Base-by-base conservation (phyloP, 92 coral and sea anemone species). In the Metridium senile region DNA sequence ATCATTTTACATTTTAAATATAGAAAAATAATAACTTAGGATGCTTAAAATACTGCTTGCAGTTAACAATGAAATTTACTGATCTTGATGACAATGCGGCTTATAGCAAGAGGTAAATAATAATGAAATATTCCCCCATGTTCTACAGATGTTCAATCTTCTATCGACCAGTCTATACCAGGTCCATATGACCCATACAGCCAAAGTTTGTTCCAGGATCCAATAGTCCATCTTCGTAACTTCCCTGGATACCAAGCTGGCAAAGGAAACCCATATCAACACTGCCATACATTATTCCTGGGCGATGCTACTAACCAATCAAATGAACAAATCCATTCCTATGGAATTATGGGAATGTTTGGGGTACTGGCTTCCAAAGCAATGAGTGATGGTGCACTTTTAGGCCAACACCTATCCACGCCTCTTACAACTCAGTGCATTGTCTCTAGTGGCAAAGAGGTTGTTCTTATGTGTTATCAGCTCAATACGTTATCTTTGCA, bases 321-420 rank as follows among this genome's bases (percentile, higher is more conserved):
- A 17, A 83, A 74, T 70, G 97, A 95, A 1, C 93, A 89, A 56
- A 74, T 87, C 52, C 83, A 85, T 26, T 81, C 87, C 45, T 92
- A 87, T 81, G 99, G 99, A 21, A 88, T 95, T 20, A 86, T 89
- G 80, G 76, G 88, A 65, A 95, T 95, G 97, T 95, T 95, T 74
- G 89, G 93, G 71, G 84, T 87, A 26, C 66, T 92, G 26, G 88
- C 84, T 63, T 84, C 99, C 9, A 84, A 83, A 71, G 99, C 97
- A 9, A 87, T 90, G 89, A 78, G 87, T 29, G 69, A 72, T 43
- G 93, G 97, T 1, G 76, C 72, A 54, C 57, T 85, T 58, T 76
- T 87, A 56, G 99, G 99, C 16, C 76, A 95, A 58, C 96, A 95
- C 54, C 84, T 95, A 43, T 67, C 70, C 20, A 52, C 78, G 21